These are phyloP conservation scores for Rhynchonema sp. DNA, from an alignment of 2,888 invertebrate species.

Conservation along the genomic window DNA sequence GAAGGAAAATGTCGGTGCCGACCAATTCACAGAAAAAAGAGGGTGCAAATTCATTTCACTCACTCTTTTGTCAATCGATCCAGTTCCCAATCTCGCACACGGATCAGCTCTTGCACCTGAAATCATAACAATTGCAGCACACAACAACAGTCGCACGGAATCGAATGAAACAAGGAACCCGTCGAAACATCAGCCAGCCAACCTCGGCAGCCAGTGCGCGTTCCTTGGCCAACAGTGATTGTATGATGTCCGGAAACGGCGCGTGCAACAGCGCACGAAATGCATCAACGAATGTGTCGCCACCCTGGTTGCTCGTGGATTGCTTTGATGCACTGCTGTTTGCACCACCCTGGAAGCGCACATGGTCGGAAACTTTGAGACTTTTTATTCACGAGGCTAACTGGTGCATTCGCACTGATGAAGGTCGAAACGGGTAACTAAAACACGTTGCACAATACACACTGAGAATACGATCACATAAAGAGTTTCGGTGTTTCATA, in stretches of 20 bases:
- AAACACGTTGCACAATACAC: too few species aligned
- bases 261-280: not conserved
- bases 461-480: too few species aligned
- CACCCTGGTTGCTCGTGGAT: not conserved
- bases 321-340: not conserved
- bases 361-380: too few species aligned
- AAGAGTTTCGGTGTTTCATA: too few species aligned
- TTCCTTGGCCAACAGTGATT: not conserved
- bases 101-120: not conserved
- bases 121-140: not conserved
- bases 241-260: not conserved
- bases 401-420: too few species aligned
- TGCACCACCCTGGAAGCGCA: not conserved
- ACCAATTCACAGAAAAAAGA: not conserved
- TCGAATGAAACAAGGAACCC: not conserved
- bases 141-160: too few species aligned
- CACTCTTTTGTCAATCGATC: not conserved
- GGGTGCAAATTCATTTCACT: not conserved
- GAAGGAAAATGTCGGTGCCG: too few species aligned
- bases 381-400: too few species aligned
- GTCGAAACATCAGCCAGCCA: not conserved
- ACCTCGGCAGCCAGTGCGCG: not conserved
- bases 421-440: too few species aligned
- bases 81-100: conserved; percentile 1
- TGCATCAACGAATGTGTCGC: not conserved